Evolutionary conservation across 2,797 vertebrate genomes (phyloP).

Genomic region (Leuciscus waleckii): DNA sequence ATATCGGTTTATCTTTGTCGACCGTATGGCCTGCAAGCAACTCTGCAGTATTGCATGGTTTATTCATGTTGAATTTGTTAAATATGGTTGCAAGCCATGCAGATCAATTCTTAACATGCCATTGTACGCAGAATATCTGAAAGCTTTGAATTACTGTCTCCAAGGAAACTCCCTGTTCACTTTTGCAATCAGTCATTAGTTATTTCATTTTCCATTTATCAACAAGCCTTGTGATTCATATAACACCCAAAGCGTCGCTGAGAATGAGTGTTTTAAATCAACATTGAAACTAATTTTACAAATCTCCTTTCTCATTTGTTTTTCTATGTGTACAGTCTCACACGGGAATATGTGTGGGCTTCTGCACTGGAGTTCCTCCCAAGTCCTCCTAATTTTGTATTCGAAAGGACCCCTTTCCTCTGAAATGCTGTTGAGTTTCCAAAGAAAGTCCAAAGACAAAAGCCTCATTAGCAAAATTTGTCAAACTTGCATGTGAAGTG

Average conservation of each 20-base stretch:
- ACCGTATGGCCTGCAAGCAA: constrained; percentile 71
- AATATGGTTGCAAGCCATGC: constrained; percentile 70
- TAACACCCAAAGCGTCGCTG: constrained; percentile 1
- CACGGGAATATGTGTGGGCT: background rate
- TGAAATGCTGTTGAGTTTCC: background rate
- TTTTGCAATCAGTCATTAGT: constrained; percentile 58
- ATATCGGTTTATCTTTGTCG: constrained; percentile 79
- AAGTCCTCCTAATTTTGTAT: constrained; percentile 14
- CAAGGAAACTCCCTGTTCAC: constrained; percentile 64
- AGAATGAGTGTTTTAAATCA: constrained; percentile 18
- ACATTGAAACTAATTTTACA: constrained; percentile 38
- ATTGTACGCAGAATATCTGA: constrained; percentile 63
- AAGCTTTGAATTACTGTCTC: constrained; percentile 57
- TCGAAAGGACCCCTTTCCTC: background rate
- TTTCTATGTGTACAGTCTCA: constrained; percentile 8
- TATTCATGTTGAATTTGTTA: constrained; percentile 74
- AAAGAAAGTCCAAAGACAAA: constrained; percentile 38
- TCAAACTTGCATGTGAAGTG: constrained; percentile 28
- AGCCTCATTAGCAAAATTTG: constrained; percentile 45
- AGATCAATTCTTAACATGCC: constrained; percentile 69
- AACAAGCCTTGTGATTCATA: constrained; percentile 63
- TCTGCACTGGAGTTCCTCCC: background rate
- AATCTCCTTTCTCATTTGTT: constrained; percentile 31
- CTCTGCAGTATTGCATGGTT: constrained; percentile 68
- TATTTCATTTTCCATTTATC: constrained; percentile 71